phyloP scores from a whole-genome alignment of 2,888 invertebrate genomes.

The Metellina segmentata region DNA sequence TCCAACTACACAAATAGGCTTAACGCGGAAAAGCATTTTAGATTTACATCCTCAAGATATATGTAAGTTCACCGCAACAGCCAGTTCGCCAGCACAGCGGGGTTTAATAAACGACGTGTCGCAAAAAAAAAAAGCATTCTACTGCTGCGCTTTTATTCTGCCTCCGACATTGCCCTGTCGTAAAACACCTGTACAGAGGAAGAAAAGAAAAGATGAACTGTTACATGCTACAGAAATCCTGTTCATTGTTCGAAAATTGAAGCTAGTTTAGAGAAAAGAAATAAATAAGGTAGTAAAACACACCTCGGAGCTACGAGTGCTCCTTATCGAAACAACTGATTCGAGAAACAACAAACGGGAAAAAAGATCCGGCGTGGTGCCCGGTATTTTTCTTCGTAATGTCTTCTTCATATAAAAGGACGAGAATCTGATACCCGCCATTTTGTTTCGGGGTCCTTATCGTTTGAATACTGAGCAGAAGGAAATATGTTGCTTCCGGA shows the following conservation, averaged over 20 bases:
- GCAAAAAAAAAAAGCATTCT: neutral
- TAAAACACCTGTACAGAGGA: slow-evolving; percentile 21
- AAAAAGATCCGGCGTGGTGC: slow-evolving; percentile 35
- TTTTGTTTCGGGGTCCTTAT: slow-evolving; percentile 25
- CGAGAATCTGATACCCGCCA: slow-evolving; percentile 16
- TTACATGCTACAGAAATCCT: slow-evolving; percentile 16
- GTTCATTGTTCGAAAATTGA: slow-evolving; percentile 63
- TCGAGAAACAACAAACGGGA: slow-evolving; percentile 21
- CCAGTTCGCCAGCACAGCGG: neutral
- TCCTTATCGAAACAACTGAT: slow-evolving; percentile 31
- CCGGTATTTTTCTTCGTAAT: slow-evolving; percentile 59
- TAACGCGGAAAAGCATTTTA: neutral
- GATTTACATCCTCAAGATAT: neutral
- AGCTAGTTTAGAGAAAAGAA: slow-evolving; percentile 50
- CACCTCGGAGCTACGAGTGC: slow-evolving; percentile 27
- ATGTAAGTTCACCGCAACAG: neutral
- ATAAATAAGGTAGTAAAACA: slow-evolving; percentile 49
- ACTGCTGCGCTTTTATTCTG: neutral
- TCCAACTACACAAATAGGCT: neutral
- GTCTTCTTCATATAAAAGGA: slow-evolving; percentile 20
- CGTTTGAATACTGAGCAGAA: neutral
- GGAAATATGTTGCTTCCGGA: neutral
- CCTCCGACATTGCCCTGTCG: neutral
- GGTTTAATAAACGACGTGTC: neutral
- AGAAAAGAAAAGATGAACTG: slow-evolving; percentile 10